Conservation (phyloP, 1,140 invertebrate species). For the Phymorhynchus buccinoides region DNA sequence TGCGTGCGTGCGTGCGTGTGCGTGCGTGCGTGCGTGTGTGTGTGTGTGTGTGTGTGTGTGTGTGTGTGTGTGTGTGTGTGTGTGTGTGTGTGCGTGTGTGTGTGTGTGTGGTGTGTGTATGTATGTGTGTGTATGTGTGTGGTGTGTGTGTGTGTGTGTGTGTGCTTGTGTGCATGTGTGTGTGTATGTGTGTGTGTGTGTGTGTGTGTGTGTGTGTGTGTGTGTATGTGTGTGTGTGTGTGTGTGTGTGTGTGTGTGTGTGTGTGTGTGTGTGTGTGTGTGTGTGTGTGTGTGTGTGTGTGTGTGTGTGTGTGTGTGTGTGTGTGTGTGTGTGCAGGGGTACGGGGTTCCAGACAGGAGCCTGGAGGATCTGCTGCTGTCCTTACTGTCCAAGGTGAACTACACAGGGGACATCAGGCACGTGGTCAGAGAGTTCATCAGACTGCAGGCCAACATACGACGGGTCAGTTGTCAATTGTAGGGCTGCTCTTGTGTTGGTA, state of each 20-base stretch:
- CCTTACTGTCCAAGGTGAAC: conserved; percentile 16
- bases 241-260: background rate
- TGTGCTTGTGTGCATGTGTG: too few relatives aligned
- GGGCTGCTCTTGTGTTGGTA: too few relatives aligned
- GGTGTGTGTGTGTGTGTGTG: too few relatives aligned
- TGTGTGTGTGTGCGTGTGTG: too few relatives aligned
- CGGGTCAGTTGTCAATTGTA: conserved; percentile 26
- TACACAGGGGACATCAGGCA: conserved; percentile 15
- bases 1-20: too few relatives aligned
- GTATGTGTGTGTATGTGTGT: too few relatives aligned
- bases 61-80: too few relatives aligned
- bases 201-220: background rate
- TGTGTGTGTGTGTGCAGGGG: background rate
- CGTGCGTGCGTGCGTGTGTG: too few relatives aligned
- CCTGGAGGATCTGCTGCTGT: conserved; percentile 23
- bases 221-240: background rate
- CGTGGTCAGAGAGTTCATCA: conserved; percentile 36
- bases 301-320: conserved; percentile 10
- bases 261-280: conserved; percentile 3
- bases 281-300: conserved; percentile 10
- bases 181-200: background rate
- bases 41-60: too few relatives aligned
- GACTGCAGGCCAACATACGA: conserved; percentile 40
- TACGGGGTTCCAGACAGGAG: background rate
- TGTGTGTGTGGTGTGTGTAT: too few relatives aligned